A percentile compares a stretch with the other conserved stretches of the same genome.
Conservation (phyloP, 2,797 vertebrate species). For the Chelonia mydas region DNA sequence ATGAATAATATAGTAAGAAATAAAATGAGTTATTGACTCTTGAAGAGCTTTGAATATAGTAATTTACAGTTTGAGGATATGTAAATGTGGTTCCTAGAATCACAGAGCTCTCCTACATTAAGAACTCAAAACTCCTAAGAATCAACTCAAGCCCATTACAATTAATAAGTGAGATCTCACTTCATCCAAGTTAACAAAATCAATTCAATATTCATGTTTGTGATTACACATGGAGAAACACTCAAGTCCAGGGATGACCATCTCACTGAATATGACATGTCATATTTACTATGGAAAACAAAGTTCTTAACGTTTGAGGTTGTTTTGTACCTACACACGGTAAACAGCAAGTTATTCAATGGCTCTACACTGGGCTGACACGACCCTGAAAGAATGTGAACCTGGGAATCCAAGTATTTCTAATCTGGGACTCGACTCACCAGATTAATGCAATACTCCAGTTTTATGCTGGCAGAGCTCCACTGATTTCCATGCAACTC, state of each 20-base stretch:
- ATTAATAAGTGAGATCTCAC: conserved; percentile 39
- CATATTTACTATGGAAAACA: background rate
- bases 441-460: background rate
- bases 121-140: conserved; percentile 39
- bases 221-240: background rate
- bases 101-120: conserved; percentile 22
- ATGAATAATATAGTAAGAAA: conserved; percentile 6
- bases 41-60: background rate
- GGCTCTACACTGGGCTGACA: background rate
- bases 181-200: conserved; percentile 39
- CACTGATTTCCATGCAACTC: background rate
- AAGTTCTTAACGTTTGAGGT: background rate
- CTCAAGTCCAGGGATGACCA: background rate
- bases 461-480: background rate
- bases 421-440: background rate
- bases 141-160: conserved; percentile 39
- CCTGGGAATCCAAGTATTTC: background rate
- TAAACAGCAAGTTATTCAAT: background rate
- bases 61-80: conserved; percentile 28
- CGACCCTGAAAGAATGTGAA: background rate
- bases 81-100: conserved; percentile 42
- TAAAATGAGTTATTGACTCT: conserved; percentile 18
- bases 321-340: background rate
- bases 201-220: background rate
- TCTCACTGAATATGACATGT: background rate